phyloP scores from a whole-genome alignment of 2,113 vertebrate genomes.

The Larimichthys polyactis region DNA sequence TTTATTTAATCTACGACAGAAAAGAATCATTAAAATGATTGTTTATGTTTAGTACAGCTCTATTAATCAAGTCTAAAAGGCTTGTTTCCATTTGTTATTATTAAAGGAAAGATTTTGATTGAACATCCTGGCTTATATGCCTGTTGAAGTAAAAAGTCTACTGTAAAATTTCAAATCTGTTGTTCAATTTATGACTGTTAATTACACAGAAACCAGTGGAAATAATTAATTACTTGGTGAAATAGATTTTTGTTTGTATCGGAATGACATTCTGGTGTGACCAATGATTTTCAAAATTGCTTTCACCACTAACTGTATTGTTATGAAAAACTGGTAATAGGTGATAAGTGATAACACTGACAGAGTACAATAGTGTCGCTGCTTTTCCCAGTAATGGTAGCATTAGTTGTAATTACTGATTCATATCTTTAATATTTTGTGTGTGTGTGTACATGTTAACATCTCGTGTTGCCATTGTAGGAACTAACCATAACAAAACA shows the following conservation, averaged over 20 bases:
- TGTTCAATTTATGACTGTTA: not conserved
- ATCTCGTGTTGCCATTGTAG: not conserved
- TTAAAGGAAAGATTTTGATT: too few species aligned
- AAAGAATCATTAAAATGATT: not conserved
- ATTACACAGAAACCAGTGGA: not conserved
- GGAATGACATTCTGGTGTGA: not conserved
- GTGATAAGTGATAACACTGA: conserved; percentile 7
- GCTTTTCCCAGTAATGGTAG: not conserved
- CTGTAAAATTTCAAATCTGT: too few species aligned
- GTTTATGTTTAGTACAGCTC: not conserved
- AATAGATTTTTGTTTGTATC: not conserved
- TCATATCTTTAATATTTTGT: conserved; percentile 3
- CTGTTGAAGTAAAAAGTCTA: too few species aligned
- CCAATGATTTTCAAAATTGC: conserved; percentile 15
- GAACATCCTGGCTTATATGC: too few species aligned
- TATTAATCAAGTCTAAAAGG: not conserved
- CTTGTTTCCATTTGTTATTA: too few species aligned
- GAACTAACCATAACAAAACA: not conserved
- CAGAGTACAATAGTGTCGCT: not conserved
- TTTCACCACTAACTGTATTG: not conserved
- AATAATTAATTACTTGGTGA: not conserved
- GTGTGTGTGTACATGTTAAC: not conserved
- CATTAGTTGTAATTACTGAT: conserved; percentile 14
- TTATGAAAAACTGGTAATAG: conserved; percentile 4
- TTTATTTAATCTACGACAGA: not conserved